Conservation (phyloP, 2,888 invertebrate genomes). For the Andrena flavipes region DNA sequence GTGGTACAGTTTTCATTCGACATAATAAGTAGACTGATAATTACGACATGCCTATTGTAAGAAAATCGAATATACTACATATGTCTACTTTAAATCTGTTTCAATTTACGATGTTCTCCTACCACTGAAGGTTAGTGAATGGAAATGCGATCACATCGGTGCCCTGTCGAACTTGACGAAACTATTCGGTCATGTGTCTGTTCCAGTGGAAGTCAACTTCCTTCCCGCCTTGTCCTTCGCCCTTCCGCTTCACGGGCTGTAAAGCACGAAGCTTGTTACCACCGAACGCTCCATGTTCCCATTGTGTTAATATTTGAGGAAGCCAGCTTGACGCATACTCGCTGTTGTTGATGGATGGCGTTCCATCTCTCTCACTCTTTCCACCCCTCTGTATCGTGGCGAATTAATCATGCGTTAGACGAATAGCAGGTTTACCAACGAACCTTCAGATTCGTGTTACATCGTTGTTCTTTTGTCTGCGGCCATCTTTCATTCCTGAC, state of each 20-base stretch:
- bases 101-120: not conserved
- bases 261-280: conserved; percentile 37
- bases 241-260: conserved; percentile 25
- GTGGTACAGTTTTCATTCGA: too few species aligned
- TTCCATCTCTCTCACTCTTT: conserved; percentile 22
- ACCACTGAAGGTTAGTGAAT: not conserved
- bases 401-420: conserved; percentile 63
- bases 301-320: conserved; percentile 67
- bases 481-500: not conserved
- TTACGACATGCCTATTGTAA: too few species aligned
- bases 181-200: conserved; percentile 9
- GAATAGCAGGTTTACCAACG: conserved; percentile 31
- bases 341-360: conserved; percentile 51
- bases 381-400: conserved; percentile 20
- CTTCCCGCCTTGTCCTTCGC: conserved; percentile 13
- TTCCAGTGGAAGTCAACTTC: conserved; percentile 10
- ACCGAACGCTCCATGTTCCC: conserved; percentile 44
- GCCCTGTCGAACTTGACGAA: not conserved
- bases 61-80: too few species aligned
- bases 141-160: not conserved
- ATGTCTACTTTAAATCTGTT: not conserved
- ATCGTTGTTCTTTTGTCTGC: not conserved
- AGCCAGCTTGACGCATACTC: conserved; percentile 44
- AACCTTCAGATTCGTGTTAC: conserved; percentile 5
- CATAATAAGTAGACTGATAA: too few species aligned